Evolutionary conservation across 2,888 invertebrate species (phyloP), one percentile per base, ranked within the genome.

Genomic region (Rutpela maculata): DNA sequence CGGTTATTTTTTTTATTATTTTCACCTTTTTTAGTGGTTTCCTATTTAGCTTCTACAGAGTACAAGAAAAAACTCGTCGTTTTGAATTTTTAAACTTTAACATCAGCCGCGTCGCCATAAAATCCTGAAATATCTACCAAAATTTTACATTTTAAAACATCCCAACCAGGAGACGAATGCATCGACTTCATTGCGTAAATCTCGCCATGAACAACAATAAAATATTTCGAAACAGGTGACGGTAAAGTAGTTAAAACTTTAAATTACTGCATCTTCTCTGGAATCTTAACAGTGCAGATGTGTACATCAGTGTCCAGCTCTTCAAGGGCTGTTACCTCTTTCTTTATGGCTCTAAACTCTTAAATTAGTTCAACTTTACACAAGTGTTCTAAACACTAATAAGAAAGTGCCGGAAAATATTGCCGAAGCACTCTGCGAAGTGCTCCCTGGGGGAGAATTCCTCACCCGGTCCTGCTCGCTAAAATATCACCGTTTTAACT

Each of bases 321-420:
- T 89, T 89, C 88, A 88, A 88, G 89, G 88, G 88, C 87, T 88
- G 88, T 88, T 89, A 88, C 87, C 87, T 88, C 85, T 88, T 88
- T 89, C 89, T 89, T 89, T 89, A 89, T 88, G 88, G 88, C 86
- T 86, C 85, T 83, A 81, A 88, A 89, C 88, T 89, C 89, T 89
- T 89, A 89, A 89, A 89, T 89, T 89, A 89, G 89, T 89, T 86
- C 87, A 87, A 88, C 88, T 89, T 88, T 88, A 87, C 88, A 88
- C 88, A 87, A 88, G 88, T 88, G 88, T 86, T 88, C 88, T 87
- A 88, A 88, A 88, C 88, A 88, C 87, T 88, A 89, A 89, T 89
- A 89, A 89, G 89, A 89, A 89, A 88, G 88, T 88, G 88, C 87
- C 82, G 85, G 87, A 85, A 87, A 87, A 87, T 88, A 88, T 87